Conservation (phyloP, 1,140 invertebrate species). For the Ylistrum balloti region DNA sequence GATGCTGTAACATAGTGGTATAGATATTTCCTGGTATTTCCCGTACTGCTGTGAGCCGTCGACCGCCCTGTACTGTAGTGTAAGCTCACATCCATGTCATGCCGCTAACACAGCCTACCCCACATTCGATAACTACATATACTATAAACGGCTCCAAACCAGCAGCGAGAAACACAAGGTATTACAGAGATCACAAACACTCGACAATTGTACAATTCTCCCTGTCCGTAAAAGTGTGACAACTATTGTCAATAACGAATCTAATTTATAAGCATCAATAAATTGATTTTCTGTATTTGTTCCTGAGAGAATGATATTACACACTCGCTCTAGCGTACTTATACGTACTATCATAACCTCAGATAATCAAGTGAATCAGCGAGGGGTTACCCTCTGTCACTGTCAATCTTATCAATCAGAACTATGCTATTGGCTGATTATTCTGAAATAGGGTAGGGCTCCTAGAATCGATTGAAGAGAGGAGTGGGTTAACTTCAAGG, state of each 20-base stretch:
- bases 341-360: not conserved
- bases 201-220: not conserved
- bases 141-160: not conserved
- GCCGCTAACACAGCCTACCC: not conserved
- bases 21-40: not conserved
- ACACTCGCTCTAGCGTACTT: not conserved
- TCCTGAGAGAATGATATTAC: not conserved
- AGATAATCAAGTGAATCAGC: not conserved
- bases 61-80: not conserved
- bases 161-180: not conserved
- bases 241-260: not conserved
- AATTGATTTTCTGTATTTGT: conserved; percentile 21
- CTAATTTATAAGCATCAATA: conserved; percentile 26
- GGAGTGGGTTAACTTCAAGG: not conserved
- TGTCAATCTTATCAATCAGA: conserved; percentile 5
- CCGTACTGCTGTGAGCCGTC: not conserved
- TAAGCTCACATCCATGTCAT: conserved; percentile 20
- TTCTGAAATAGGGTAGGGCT: not conserved
- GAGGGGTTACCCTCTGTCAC: not conserved
- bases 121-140: not conserved
- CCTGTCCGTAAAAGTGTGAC: not conserved
- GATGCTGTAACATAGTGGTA: not conserved
- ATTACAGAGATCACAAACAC: not conserved
- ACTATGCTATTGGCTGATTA: conserved; percentile 23
- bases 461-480: not conserved